phyloP scores from a whole-genome alignment of 2,797 vertebrate genomes.

The Coranthus polyacanthus region DNA sequence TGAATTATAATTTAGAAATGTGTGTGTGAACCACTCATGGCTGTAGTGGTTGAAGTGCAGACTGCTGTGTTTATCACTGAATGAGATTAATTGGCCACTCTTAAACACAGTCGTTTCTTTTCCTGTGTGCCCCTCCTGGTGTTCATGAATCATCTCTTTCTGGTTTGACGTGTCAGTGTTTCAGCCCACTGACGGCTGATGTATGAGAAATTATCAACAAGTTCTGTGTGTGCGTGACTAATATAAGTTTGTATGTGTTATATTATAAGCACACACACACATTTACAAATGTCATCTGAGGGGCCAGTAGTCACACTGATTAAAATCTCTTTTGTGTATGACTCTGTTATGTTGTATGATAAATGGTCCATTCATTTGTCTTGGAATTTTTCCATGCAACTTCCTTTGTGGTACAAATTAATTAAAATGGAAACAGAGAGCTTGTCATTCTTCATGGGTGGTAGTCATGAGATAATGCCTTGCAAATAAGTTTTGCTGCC shows the following conservation, averaged over 20 bases:
- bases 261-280: neutral
- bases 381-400: neutral
- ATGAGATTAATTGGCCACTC: constrained; percentile 9
- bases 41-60: neutral
- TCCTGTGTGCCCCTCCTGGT: neutral
- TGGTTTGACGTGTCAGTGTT: constrained; percentile 4
- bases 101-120: neutral
- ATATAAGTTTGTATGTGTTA: neutral
- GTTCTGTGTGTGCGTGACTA: neutral
- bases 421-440: constrained; percentile 25
- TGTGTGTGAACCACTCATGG: neutral
- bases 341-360: neutral
- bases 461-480: constrained; percentile 21
- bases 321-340: neutral
- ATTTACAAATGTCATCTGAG: constrained; percentile 4
- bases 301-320: neutral
- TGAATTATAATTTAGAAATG: neutral
- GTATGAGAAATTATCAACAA: neutral
- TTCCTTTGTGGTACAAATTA: neutral
- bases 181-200: neutral
- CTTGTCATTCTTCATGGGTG: constrained; percentile 25
- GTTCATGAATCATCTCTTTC: constrained; percentile 20
- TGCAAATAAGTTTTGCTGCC: constrained; percentile 15
- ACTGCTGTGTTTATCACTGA: neutral
- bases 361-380: constrained; percentile 19